Evolutionary conservation across 2,797 vertebrate genomes (phyloP).

Genomic region (Siniperca obscura): DNA sequence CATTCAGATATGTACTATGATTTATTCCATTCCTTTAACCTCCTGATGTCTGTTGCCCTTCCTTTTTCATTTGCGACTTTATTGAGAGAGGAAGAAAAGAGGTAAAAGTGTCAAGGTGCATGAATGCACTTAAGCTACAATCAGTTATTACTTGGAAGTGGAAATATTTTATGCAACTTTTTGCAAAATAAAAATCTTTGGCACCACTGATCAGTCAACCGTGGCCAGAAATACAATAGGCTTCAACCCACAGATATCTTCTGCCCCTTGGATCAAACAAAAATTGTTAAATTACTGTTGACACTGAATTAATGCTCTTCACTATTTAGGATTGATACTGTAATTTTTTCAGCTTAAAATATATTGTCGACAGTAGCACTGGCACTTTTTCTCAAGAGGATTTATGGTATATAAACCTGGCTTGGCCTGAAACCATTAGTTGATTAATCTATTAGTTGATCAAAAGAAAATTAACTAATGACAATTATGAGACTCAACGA

Average conservation of each 20-base stretch:
- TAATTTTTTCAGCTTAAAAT: not conserved
- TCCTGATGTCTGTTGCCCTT: not conserved
- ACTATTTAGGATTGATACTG: not conserved
- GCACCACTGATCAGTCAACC: not conserved
- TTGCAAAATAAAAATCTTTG: conserved; percentile 2
- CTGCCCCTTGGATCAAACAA: not conserved
- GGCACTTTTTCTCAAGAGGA: not conserved
- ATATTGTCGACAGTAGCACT: not conserved
- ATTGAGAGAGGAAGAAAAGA: not conserved
- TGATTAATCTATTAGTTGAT: not conserved
- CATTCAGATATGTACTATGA: not conserved
- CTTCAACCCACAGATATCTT: not conserved
- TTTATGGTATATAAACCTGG: not conserved
- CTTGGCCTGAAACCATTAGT: not conserved
- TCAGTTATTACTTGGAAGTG: not conserved
- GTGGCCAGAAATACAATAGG: not conserved
- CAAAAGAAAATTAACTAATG: not conserved
- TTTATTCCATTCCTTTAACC: not conserved
- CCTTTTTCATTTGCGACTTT: not conserved
- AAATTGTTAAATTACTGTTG: not conserved
- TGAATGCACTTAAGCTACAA: not conserved
- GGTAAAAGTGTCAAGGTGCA: not conserved
- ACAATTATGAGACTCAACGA: not conserved
- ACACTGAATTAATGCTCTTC: not conserved
- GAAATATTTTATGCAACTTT: not conserved